These are phyloP conservation scores for Caranx ignobilis DNA, from an alignment of 2,113 vertebrate species.

Conservation along the genomic window DNA sequence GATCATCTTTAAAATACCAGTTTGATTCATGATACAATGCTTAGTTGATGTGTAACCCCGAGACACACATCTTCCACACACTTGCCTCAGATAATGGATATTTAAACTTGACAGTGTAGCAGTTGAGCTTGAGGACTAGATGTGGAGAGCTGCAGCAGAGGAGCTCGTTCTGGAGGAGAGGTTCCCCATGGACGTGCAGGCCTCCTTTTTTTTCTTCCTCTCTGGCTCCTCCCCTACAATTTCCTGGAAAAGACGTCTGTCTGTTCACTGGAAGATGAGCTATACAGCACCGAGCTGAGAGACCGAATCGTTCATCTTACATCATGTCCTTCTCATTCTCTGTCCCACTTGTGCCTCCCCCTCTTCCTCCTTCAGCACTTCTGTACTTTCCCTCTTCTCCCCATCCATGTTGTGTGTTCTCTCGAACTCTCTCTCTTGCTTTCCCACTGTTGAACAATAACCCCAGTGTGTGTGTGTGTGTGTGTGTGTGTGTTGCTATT, in stretches of 20 bases:
- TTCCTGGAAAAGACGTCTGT: slow-evolving; percentile 74
- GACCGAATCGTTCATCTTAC: slow-evolving; percentile 50
- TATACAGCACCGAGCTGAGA: slow-evolving; percentile 9
- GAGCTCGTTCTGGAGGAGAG: slow-evolving; percentile 50
- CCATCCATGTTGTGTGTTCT: slow-evolving; percentile 58
- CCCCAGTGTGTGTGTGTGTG: slow-evolving; percentile 65
- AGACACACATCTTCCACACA: neutral
- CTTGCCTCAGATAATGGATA: slow-evolving; percentile 20
- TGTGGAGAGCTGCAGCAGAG: slow-evolving; percentile 20
- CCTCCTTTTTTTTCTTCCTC: slow-evolving; percentile 9
- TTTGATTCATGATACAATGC: neutral
- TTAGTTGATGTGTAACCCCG: neutral
- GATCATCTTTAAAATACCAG: neutral
- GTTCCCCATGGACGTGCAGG: slow-evolving; percentile 35
- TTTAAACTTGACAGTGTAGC: slow-evolving; percentile 29
- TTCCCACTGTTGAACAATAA: slow-evolving; percentile 77
- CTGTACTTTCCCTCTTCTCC: slow-evolving; percentile 63
- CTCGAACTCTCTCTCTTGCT: slow-evolving; percentile 24
- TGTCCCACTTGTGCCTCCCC: slow-evolving; percentile 55
- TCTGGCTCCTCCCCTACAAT: slow-evolving; percentile 50
- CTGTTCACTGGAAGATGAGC: slow-evolving; percentile 46
- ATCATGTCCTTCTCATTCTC: slow-evolving; percentile 62
- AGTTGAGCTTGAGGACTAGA: slow-evolving; percentile 34
- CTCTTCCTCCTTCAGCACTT: slow-evolving; percentile 56
- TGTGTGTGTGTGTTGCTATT: slow-evolving; percentile 72